Base-by-base conservation (phyloP, 2,113 vertebrate genomes). In the Phycodurus eques region DNA sequence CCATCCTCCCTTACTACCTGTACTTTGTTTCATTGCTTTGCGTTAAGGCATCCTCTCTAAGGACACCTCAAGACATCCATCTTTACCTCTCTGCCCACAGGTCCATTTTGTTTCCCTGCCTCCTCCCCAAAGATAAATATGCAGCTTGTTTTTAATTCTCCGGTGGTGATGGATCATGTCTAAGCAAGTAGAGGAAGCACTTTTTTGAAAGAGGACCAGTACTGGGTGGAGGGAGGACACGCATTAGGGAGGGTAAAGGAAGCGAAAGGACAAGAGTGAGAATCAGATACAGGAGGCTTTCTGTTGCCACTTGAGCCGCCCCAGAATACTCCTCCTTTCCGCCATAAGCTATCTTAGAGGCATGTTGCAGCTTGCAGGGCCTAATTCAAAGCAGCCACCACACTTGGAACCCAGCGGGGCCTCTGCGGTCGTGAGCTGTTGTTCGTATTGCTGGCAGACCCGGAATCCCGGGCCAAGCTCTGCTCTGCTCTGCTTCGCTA, bases 381-480 rank as follows among this genome's bases (percentile, higher is more conserved):
- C 88, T 92, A 91, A 92, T 92, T 92, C 89, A 89, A 91, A 91
- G 88, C 91, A 92, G 90, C 85, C 88, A 84, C 85, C 75, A 39
- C 76, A 88, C 83, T 92, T 92, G 89, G 91, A 90, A 91, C 87
- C 74, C 77, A 80, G 79, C 60, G 70, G 81, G 76, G 87, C 86
- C 90, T 88, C 84, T 91, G 90, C 86, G 91, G 90, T 91, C 82
- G 71, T 8, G 70, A 82, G 88, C 83, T 91, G 88, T 86, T 89
- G 88, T 88, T 90, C 71, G 22, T 83, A 76, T 80, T 85, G 78
- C 86, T 77, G 75, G 78, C 76, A 84, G 79, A 75, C 76, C 73
- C 72, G 78, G 77, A 79, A 77, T 79, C 80, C 81, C 74, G 78
- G 74, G 82, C 81, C 72, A 69, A 75, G 78, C 74, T 72, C 75